Conservation (phyloP, 2,888 invertebrate species). For the Cheilosia soror region DNA sequence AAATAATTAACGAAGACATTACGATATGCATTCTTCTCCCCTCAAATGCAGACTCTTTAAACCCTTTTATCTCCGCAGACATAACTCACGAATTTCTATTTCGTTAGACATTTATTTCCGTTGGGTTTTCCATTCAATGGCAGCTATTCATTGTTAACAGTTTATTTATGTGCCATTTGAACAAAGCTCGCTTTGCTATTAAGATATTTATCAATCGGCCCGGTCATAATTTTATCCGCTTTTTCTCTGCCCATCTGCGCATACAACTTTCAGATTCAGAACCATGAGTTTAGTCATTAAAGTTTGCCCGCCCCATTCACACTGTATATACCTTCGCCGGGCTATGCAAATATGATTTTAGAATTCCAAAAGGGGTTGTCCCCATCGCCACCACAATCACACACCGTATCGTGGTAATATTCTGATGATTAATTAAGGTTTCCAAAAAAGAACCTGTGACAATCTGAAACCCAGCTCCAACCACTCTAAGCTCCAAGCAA, state of each 20-base stretch:
- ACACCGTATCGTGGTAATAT: slow-evolving; percentile 19
- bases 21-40: neutral
- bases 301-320: slow-evolving; percentile 19
- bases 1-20: neutral
- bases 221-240: slow-evolving; percentile 38
- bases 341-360: slow-evolving; percentile 41
- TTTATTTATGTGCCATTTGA: slow-evolving; percentile 49
- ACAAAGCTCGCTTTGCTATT: slow-evolving; percentile 48
- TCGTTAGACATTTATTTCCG: slow-evolving; percentile 44
- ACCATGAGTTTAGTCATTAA: neutral
- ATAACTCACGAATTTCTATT: slow-evolving; percentile 54
- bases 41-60: neutral
- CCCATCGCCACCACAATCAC: neutral
- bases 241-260: slow-evolving; percentile 53
- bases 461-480: slow-evolving; percentile 5
- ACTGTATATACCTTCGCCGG: neutral
- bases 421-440: slow-evolving; percentile 56
- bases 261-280: slow-evolving; percentile 19
- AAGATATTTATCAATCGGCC: slow-evolving; percentile 39
- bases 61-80: slow-evolving; percentile 2
- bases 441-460: slow-evolving; percentile 23
- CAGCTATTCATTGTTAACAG: slow-evolving; percentile 48
- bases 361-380: slow-evolving; percentile 51
- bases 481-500: slow-evolving; percentile 12
- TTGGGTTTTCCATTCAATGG: slow-evolving; percentile 15